Evolutionary conservation across 2,888 invertebrate genomes (phyloP), one percentile per base, ranked within the genome.

Genomic region (Exephanes ischioxanthus): DNA sequence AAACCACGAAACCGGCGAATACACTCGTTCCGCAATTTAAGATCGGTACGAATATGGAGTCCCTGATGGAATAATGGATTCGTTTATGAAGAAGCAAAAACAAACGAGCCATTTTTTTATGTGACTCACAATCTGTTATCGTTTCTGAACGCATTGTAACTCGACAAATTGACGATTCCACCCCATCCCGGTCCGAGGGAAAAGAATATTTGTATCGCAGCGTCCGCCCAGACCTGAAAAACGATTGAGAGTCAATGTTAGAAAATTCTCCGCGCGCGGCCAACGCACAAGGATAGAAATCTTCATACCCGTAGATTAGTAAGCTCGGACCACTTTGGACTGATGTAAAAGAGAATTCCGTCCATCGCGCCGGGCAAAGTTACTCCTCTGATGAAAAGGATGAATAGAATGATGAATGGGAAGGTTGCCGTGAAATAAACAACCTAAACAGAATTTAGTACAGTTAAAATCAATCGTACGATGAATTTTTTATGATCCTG

Each of bases 191-290:
- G 97, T 1, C 98, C 98, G 22, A 98, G 96, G 0, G 98, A 98
- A 93, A 97, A 98, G 94, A 98, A 98, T 88, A 98, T 97, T 94
- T 98, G 98, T n/a, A 98, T 96, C 0, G 98, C 98, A 0, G 98
- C 98, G 93, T 98, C 98, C 0, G 97, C 97, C 98, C 98, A 98
- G 4, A 98, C 97, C 97, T 97, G 90, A 58, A 88, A 89, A 86
- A 86, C 78, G 78, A 88, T 73, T 30, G 30, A 66, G 55, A 66
- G n/a, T 30, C 22, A 58, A 45, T 61, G 45, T 76, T 16, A 19
- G 2, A 58, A 5, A 61, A 51, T 11, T n/a, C n/a, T 30, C 7
- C 3, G 22, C 16, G 3, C 11, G 16, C 1, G 11, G 48, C 19
- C n/a, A 2, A 3, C 2, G 22, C 26, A 45, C 14, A 3, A 37